A percentile compares a stretch with the other conserved stretches of the same genome.
Evolutionary conservation across 2,888 invertebrate species (phyloP).

Genomic region (Trissoscelio sp.): DNA sequence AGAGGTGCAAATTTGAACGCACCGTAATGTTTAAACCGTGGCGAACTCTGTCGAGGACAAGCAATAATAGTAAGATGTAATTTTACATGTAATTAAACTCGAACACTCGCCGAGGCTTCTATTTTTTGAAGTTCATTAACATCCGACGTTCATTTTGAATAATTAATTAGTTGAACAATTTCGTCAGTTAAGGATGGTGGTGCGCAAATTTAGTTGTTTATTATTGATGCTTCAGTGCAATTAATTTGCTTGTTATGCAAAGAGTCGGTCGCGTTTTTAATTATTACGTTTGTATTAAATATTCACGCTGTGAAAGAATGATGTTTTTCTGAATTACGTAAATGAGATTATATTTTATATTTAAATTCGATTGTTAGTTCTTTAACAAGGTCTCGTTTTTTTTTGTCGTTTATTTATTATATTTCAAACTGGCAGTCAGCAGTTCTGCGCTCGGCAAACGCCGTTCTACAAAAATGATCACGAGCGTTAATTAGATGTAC

Average conservation of each 20-base stretch:
- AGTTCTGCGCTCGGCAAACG: neutral
- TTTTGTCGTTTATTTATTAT: neutral
- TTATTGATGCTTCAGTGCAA: neutral
- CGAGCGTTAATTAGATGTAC: constrained; percentile 42
- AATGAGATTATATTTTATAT: neutral
- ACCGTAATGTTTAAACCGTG: neutral
- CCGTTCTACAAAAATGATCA: neutral
- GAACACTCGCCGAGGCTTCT: neutral
- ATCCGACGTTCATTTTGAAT: neutral
- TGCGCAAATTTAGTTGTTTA: neutral
- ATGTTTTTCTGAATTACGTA: neutral
- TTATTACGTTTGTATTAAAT: neutral
- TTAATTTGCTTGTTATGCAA: neutral
- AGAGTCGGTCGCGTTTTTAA: neutral
- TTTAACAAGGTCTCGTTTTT: neutral
- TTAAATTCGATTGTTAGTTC: neutral
- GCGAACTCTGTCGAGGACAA: neutral
- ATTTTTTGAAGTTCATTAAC: neutral
- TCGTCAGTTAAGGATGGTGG: neutral
- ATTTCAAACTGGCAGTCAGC: neutral
- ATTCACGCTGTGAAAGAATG: neutral
- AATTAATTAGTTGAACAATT: neutral
- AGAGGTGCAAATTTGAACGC: too few relatives aligned
- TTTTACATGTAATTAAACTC: neutral
- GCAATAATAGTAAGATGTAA: neutral